Evolutionary conservation across 2,113 vertebrate species (phyloP).

Genomic region (Thalassarche chlororhynchos): DNA sequence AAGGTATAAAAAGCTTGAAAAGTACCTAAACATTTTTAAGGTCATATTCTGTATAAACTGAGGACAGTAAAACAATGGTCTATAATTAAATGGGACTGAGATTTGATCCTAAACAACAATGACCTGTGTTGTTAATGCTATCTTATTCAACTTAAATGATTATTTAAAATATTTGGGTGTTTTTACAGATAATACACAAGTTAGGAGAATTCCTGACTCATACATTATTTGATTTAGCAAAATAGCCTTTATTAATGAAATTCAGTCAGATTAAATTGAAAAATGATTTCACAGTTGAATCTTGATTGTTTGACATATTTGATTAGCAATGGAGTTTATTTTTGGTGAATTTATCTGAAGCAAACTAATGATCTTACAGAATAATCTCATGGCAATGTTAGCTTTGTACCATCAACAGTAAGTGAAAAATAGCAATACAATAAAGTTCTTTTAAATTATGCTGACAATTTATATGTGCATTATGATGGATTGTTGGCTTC

Average conservation of each 20-base stretch:
- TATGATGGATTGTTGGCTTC: not conserved
- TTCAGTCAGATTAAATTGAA: not conserved
- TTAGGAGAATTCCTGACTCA: not conserved
- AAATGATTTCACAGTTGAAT: not conserved
- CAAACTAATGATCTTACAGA: not conserved
- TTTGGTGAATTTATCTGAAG: not conserved
- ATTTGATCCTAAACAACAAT: not conserved
- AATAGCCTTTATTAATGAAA: not conserved
- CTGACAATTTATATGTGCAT: not conserved
- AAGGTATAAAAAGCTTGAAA: not conserved
- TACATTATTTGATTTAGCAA: not conserved
- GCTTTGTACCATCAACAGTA: not conserved
- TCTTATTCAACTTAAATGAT: not conserved
- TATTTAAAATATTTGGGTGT: not conserved
- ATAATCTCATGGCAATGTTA: not conserved
- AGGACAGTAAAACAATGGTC: not conserved
- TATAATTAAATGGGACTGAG: not conserved
- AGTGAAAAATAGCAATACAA: not conserved
- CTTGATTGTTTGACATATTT: not conserved
- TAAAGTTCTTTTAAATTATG: not conserved
- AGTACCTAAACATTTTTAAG: not conserved
- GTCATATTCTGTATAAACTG: not conserved
- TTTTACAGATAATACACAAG: not conserved
- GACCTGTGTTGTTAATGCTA: not conserved
- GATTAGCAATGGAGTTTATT: not conserved